Percentiles rank a stretch among this genome's conserved stretches.
Conservation (phyloP, 2,888 invertebrate species). For the Lasioglossum morio region DNA sequence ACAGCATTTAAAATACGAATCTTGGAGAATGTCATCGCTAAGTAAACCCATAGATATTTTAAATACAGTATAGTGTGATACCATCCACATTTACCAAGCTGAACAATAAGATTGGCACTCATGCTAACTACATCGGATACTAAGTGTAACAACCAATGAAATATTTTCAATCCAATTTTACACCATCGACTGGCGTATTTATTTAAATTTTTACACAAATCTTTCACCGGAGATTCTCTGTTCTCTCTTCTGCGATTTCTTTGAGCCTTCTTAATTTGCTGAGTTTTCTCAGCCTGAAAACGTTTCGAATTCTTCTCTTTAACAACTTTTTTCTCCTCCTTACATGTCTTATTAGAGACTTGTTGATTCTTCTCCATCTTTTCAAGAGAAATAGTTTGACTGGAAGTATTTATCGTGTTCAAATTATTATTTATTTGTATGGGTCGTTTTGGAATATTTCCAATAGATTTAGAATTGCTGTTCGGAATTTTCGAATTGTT, state of each 20-base stretch:
- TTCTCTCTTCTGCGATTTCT: slow-evolving; percentile 85
- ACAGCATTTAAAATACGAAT: slow-evolving; percentile 80
- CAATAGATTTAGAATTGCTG: slow-evolving; percentile 75
- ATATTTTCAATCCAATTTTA: slow-evolving; percentile 86
- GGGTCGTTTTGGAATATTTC: slow-evolving; percentile 77
- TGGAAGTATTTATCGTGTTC: slow-evolving; percentile 77
- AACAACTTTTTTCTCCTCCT: slow-evolving; percentile 85
- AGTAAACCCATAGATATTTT: slow-evolving; percentile 80
- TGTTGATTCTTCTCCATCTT: slow-evolving; percentile 81
- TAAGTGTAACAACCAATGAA: slow-evolving; percentile 92
- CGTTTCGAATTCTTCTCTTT: slow-evolving; percentile 84
- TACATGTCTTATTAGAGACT: slow-evolving; percentile 86
- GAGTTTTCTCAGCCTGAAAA: slow-evolving; percentile 84
- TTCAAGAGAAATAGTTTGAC: slow-evolving; percentile 77
- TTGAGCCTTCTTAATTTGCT: slow-evolving; percentile 86
- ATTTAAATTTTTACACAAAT: slow-evolving; percentile 83
- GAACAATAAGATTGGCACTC: slow-evolving; percentile 90
- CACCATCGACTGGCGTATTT: slow-evolving; percentile 86
- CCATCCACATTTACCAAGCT: slow-evolving; percentile 85
- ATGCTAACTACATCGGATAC: slow-evolving; percentile 92
- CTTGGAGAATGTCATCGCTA: slow-evolving; percentile 79
- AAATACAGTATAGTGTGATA: slow-evolving; percentile 80
- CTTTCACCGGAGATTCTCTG: slow-evolving; percentile 80
- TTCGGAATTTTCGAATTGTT: slow-evolving; percentile 84
- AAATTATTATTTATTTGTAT: slow-evolving; percentile 80